phyloP scores from a whole-genome alignment of 2,888 invertebrate species.

The Elmis aenea region DNA sequence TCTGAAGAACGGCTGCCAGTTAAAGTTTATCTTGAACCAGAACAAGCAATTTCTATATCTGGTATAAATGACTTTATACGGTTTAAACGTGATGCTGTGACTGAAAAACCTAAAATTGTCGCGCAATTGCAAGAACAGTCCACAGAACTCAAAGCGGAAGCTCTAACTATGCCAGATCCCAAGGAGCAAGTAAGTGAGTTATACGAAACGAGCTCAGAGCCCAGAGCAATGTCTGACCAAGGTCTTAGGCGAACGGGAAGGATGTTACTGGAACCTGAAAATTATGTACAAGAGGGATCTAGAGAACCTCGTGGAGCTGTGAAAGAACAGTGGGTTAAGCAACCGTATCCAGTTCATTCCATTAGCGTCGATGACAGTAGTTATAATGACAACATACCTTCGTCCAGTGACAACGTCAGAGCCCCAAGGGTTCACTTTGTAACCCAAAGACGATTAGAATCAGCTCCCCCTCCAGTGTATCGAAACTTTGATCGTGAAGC shows the following conservation, averaged over 20 bases:
- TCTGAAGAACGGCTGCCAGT: background rate
- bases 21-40: constrained; percentile 1
- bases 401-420: constrained; percentile 54
- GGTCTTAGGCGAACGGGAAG: constrained; percentile 30
- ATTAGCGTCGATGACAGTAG: constrained; percentile 41
- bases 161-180: no score
- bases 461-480: constrained; percentile 23
- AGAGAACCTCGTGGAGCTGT: constrained; percentile 48
- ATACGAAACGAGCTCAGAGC: constrained; percentile 12
- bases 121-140: no score
- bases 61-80: constrained; percentile 41
- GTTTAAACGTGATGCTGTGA: constrained; percentile 32
- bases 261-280: constrained; percentile 24
- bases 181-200: no score
- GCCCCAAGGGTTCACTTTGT: constrained; percentile 64
- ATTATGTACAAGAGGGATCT: constrained; percentile 14
- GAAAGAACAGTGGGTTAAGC: constrained; percentile 59
- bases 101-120: no score
- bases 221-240: no score
- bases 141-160: no score
- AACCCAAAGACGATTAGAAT: constrained; percentile 51
- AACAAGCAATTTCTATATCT: constrained; percentile 12
- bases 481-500: constrained; percentile 21
- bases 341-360: constrained; percentile 49
- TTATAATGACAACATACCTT: constrained; percentile 49